Evolutionary conservation across 1,140 invertebrate genomes (phyloP).

Genomic region (Brachionus angularis): DNA sequence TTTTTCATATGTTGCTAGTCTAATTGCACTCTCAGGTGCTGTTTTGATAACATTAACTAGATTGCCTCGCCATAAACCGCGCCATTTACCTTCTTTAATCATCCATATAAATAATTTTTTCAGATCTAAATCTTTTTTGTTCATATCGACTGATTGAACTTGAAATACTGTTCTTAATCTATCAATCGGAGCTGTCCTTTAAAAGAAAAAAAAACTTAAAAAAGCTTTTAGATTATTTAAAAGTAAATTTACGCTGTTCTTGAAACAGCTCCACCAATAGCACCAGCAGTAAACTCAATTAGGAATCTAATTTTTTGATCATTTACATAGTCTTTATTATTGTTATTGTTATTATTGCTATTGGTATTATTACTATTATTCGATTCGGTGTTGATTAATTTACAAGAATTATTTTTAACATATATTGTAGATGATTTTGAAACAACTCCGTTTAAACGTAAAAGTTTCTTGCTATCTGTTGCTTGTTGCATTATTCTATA

Average conservation of each 20-base stretch:
- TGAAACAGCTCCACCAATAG: slow-evolving; percentile 88
- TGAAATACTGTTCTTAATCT: slow-evolving; percentile 35
- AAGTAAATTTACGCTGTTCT: slow-evolving; percentile 67
- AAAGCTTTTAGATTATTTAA: neutral
- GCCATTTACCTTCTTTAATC: slow-evolving; percentile 82
- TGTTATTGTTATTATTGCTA: no score
- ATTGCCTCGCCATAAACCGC: slow-evolving; percentile 91
- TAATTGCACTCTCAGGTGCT: slow-evolving; percentile 91
- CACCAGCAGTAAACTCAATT: slow-evolving; percentile 75
- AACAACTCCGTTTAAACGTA: no score
- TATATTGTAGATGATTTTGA: no score
- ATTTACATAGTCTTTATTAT: neutral
- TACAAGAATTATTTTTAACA: no score
- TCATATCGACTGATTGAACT: slow-evolving; percentile 5
- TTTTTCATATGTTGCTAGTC: slow-evolving; percentile 97
- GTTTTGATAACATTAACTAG: slow-evolving; percentile 98
- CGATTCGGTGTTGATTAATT: no score
- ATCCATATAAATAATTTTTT: slow-evolving; percentile 54
- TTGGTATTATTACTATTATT: no score
- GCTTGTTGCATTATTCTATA: no score
- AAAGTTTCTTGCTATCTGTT: no score
- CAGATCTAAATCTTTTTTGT: neutral
- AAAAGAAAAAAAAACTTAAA: neutral
- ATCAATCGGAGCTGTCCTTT: slow-evolving; percentile 24
- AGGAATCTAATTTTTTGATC: slow-evolving; percentile 2